Evolutionary conservation across 2,888 invertebrate species (phyloP).

Genomic region (Muschampia plurimacula): DNA sequence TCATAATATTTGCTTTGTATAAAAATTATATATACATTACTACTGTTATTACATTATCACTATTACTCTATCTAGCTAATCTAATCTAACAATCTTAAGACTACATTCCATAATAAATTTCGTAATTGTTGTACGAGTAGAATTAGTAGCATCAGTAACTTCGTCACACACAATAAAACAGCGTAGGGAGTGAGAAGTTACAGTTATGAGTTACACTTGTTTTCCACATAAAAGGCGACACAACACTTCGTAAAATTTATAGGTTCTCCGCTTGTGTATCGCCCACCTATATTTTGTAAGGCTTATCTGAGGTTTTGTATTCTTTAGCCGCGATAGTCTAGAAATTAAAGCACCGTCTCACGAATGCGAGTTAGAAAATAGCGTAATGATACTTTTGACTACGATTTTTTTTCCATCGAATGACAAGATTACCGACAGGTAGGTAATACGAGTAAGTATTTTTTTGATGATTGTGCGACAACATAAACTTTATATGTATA

Average conservation of each 20-base stretch:
- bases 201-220: conserved; percentile 39
- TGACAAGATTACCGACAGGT: too few relatives aligned
- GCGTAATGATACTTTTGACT: background rate
- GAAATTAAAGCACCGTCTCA: conserved; percentile 18
- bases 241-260: conserved; percentile 32
- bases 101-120: background rate
- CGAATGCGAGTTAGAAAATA: background rate
- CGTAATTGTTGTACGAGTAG: conserved; percentile 17
- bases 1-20: too few relatives aligned
- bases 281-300: conserved; percentile 22
- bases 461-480: too few relatives aligned
- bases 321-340: conserved; percentile 20
- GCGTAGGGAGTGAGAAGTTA: conserved; percentile 29
- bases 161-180: conserved; percentile 33
- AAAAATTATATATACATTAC: too few relatives aligned
- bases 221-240: conserved; percentile 36
- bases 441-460: too few relatives aligned
- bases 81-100: too few relatives aligned
- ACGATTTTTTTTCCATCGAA: background rate
- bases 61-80: too few relatives aligned
- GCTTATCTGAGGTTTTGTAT: conserved; percentile 34
- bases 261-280: conserved; percentile 23
- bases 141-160: conserved; percentile 28
- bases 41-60: too few relatives aligned
- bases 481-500: too few relatives aligned